These are phyloP conservation scores for Heloderma charlesbogerti DNA, from an alignment of 2,113 vertebrate species.

Conservation along the genomic window DNA sequence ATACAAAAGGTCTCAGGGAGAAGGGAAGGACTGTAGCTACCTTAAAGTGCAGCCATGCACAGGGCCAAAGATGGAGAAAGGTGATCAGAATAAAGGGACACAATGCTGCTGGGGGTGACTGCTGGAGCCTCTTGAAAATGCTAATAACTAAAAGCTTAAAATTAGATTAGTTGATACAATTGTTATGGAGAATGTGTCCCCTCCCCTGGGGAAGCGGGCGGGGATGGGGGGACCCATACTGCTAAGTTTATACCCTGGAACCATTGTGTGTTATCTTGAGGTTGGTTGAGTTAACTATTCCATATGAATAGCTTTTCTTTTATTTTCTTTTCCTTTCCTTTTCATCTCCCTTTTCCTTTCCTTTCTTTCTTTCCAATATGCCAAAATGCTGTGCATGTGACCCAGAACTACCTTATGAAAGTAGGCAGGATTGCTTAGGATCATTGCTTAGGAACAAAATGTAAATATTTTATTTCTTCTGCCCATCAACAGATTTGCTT, in stretches of 20 bases:
- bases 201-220: not conserved
- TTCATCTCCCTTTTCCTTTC: not conserved
- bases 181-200: conserved; percentile 53
- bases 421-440: not conserved
- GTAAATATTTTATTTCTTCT: not conserved
- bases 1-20: conserved; percentile 61
- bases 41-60: conserved; percentile 49
- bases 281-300: conserved; percentile 44
- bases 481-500: not conserved
- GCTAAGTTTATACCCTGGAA: conserved; percentile 36
- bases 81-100: conserved; percentile 27
- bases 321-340: not conserved
- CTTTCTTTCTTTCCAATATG: not conserved
- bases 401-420: conserved; percentile 29
- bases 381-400: conserved; percentile 42
- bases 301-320: not conserved
- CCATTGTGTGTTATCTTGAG: conserved; percentile 52
- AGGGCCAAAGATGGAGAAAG: not conserved
- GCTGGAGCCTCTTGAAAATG: conserved; percentile 48
- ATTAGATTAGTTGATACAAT: conserved; percentile 64
- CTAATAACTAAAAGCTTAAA: conserved; percentile 57
- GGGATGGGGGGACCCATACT: conserved; percentile 29
- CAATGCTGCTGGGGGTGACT: conserved; percentile 58
- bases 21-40: conserved; percentile 46
- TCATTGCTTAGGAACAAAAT: not conserved